Base-by-base conservation (phyloP, 2,888 invertebrate genomes). In the Apamea sordens region DNA sequence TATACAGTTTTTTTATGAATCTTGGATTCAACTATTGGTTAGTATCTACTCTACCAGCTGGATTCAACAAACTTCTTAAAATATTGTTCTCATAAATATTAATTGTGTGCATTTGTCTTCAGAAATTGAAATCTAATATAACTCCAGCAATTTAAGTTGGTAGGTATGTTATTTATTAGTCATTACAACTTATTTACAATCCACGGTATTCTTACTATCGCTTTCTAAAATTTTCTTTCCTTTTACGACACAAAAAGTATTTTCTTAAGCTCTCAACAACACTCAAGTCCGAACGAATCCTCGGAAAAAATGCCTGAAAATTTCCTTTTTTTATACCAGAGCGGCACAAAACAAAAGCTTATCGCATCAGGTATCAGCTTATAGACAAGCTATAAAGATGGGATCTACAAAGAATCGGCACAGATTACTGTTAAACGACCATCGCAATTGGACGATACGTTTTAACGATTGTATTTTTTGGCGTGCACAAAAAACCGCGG, bases 391-490 rank as follows among this genome's bases (percentile, higher is more conserved):
- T 90, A 94, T 95, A 94, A 95, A 96, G 96, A 95, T 96, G 77
- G 81, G 73, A 96, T 96, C 96, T 95, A 93, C 94, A 95, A 95
- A 94, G 94, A 93, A 94, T 95, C 95, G 92, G 95, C 95, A 91
- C 91, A 92, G 94, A 93, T 94, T 92, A 92, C 91, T 90, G 83
- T 89, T 89, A 91, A 91, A 91, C 91, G 92, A 89, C 91, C 90
- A 92, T 91, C 83, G 92, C 92, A 91, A 93, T 93, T 94, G 91
- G 92, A 86, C 89, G 90, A 90, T 90, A 90, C 90, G 86, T 92
- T 92, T 91, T 94, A 94, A 94, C 92, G 93, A 94, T 92, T 92
- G 92, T 80, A 81, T 95, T 95, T 95, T 95, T 94, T 92, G 88
- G 91, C 91, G 84, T 28, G 73, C 67, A 68, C 63, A 91, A 94